A percentile compares a stretch with the other conserved stretches of the same genome.
These are phyloP conservation scores for Alfaro cultratus DNA, from an alignment of 2,797 vertebrate genomes.

Conservation along the genomic window DNA sequence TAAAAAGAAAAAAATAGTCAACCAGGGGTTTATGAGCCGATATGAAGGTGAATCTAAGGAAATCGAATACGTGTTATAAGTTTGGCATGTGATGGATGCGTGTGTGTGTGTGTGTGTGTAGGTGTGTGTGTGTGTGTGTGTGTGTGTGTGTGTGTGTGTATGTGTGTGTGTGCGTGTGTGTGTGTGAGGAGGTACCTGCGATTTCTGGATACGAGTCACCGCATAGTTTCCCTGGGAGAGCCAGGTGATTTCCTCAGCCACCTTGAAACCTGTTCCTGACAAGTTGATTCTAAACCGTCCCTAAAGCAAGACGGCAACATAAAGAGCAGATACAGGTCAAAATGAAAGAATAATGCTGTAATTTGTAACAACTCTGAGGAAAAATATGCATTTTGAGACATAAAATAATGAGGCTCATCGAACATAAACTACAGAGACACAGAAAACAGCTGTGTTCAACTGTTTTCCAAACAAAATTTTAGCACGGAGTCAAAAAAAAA, in stretches of 20 bases:
- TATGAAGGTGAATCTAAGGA: neutral
- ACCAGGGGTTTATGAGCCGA: neutral
- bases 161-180: neutral
- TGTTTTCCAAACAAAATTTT: neutral
- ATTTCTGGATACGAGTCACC: conserved; percentile 88
- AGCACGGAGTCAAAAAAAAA: neutral
- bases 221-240: conserved; percentile 92
- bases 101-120: too few species aligned
- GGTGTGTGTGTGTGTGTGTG: too few species aligned
- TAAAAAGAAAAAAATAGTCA: neutral
- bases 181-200: conserved; percentile 75
- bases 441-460: neutral
- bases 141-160: too few species aligned
- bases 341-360: neutral
- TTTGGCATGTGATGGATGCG: neutral
- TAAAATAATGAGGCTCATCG: neutral
- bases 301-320: conserved; percentile 63
- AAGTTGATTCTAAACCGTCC: conserved; percentile 94
- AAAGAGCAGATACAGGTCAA: neutral
- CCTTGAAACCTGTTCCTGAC: conserved; percentile 88
- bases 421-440: neutral
- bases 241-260: conserved; percentile 86
- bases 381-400: neutral
- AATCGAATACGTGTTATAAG: neutral
- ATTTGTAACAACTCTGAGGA: neutral